These are phyloP conservation scores for Sorex araneus DNA, from an alignment of 2,113 vertebrate genomes.

Conservation along the genomic window DNA sequence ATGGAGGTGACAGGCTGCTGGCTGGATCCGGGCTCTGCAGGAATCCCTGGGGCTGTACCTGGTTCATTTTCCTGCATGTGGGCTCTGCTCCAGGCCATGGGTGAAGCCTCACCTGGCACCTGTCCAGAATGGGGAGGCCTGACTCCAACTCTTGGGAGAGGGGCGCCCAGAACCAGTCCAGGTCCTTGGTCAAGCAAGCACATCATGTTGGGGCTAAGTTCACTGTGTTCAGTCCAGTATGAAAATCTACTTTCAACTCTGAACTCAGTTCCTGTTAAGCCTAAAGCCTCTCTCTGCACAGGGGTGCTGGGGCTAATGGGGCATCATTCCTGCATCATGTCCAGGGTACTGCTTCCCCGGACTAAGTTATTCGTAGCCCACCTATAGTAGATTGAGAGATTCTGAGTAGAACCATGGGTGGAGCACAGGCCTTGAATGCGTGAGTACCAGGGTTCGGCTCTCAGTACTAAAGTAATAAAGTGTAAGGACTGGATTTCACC, in stretches of 20 bases:
- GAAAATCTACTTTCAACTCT: neutral
- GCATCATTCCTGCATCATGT: no score
- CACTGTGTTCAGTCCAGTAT: neutral
- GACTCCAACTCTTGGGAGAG: neutral
- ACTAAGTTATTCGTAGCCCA: neutral
- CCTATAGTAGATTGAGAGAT: neutral
- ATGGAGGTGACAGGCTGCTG: neutral
- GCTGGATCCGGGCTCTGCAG: neutral
- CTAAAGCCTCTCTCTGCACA: neutral
- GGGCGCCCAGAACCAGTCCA: neutral
- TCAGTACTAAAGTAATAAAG: no score
- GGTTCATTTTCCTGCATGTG: rapidly evolving
- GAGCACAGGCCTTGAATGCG: neutral
- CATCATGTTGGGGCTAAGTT: neutral
- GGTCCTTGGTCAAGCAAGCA: neutral
- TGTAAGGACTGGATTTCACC: neutral
- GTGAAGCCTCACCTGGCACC: neutral
- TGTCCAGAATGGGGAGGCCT: neutral
- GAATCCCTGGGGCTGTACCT: neutral
- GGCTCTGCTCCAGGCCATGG: neutral
- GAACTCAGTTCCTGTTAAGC: neutral
- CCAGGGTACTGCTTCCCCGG: neutral
- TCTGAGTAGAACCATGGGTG: neutral
- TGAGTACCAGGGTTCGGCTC: neutral
- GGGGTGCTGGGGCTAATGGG: no score